Evolutionary conservation across 2,113 vertebrate species (phyloP).

Genomic region (Hirundichthys speculiger): DNA sequence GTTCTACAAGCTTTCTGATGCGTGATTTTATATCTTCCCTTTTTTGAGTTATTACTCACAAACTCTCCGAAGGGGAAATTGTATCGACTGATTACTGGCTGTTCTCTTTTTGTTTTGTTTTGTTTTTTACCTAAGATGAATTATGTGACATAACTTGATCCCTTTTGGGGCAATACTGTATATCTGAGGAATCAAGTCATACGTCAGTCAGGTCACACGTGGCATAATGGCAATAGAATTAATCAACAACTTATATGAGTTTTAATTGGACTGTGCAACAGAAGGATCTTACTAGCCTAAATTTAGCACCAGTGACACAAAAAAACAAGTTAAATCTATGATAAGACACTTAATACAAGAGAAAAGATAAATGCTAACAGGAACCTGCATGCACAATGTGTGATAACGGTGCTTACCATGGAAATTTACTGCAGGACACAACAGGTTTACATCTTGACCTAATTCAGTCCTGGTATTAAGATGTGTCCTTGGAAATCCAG

Average conservation of each 20-base stretch:
- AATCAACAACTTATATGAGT: conserved; percentile 3
- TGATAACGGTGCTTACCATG: conserved; percentile 21
- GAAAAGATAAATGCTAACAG: conserved; percentile 33
- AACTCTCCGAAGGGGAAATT: conserved; percentile 40
- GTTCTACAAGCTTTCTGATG: conserved; percentile 37
- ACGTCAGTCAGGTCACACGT: too few species aligned
- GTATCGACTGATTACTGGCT: conserved; percentile 47
- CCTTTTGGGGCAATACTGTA: conserved; percentile 11
- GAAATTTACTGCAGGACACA: conserved; percentile 44
- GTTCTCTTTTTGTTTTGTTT: neutral
- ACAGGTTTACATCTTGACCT: conserved; percentile 8
- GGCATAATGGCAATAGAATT: too few species aligned
- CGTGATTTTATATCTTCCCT: conserved; percentile 42
- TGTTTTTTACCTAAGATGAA: conserved; percentile 1
- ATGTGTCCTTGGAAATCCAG: too few species aligned
- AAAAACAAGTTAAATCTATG: conserved; percentile 36
- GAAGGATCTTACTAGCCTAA: conserved; percentile 25
- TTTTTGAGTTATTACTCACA: conserved; percentile 54
- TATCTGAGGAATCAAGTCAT: neutral
- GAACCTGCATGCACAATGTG: too few species aligned
- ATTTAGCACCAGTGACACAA: conserved; percentile 4
- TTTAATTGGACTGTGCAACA: conserved; percentile 35
- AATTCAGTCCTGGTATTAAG: too few species aligned
- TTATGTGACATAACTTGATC: conserved; percentile 40
- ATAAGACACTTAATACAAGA: conserved; percentile 12